Conservation (phyloP, 2,888 invertebrate species). For the Orthonychiurus folsomi region DNA sequence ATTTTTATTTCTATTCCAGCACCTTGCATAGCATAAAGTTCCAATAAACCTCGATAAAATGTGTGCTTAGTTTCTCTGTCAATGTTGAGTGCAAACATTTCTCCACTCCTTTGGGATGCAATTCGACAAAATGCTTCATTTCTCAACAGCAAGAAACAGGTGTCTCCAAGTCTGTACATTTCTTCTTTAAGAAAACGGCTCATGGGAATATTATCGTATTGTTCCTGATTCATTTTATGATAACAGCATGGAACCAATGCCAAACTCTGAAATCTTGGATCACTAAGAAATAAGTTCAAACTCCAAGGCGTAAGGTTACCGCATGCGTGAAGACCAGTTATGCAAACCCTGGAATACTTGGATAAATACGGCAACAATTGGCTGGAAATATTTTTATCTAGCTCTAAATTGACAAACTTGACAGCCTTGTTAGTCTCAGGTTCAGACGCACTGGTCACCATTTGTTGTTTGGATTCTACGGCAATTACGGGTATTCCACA, state of each 20-base stretch:
- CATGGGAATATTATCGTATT: conserved; percentile 52
- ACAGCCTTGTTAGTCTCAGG: background rate
- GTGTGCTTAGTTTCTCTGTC: conserved; percentile 47
- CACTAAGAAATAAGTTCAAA: conserved; percentile 56
- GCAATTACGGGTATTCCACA: conserved; percentile 14
- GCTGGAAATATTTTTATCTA: background rate
- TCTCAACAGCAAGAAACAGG: background rate
- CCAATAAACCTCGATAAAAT: conserved; percentile 52
- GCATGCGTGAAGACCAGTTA: conserved; percentile 66
- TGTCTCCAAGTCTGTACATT: too few relatives aligned
- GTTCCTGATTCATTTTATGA: conserved; percentile 54
- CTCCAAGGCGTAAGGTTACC: conserved; percentile 58
- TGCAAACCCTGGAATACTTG: conserved; percentile 41
- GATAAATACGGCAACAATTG: conserved; percentile 15
- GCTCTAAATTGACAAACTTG: background rate
- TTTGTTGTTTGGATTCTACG: background rate
- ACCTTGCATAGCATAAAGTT: conserved; percentile 55
- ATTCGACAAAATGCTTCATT: conserved; percentile 26
- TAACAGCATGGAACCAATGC: conserved; percentile 72
- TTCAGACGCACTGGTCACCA: background rate
- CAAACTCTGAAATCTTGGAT: conserved; percentile 51
- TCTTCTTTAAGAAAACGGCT: conserved; percentile 47
- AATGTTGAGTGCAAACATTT: conserved; percentile 44
- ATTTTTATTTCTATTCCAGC: too few relatives aligned
- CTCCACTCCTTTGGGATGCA: conserved; percentile 42